Conservation (phyloP, 2,797 vertebrate genomes). For the Fringilla coelebs region DNA sequence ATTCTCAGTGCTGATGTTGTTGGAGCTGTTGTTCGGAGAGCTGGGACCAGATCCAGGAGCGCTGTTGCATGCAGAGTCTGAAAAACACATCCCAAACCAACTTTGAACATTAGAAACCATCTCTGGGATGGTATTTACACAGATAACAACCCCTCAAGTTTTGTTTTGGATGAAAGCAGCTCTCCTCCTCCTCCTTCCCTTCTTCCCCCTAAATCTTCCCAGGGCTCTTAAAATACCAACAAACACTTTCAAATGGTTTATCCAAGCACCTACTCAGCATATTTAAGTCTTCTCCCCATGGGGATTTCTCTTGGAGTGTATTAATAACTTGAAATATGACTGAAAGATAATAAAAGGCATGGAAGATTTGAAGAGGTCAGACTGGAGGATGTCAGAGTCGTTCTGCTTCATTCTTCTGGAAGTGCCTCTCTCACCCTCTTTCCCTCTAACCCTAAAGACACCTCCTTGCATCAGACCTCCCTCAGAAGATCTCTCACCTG, state of each 20-base stretch:
- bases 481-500: not conserved
- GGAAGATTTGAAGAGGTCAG: not conserved
- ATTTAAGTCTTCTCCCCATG: not conserved
- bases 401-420: not conserved
- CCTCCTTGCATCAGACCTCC: not conserved
- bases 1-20: conserved; percentile 92
- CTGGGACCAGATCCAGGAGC: conserved; percentile 96
- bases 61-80: conserved; percentile 94
- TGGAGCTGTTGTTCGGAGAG: conserved; percentile 97
- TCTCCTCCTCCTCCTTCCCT: not conserved
- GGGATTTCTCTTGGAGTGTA: not conserved
- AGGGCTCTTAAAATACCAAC: not conserved
- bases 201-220: not conserved
- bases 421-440: not conserved
- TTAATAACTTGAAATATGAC: not conserved
- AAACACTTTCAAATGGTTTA: not conserved
- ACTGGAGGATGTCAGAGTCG: not conserved
- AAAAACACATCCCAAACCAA: conserved; percentile 44
- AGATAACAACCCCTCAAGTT: not conserved
- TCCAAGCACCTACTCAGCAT: not conserved
- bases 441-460: not conserved
- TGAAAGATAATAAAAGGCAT: not conserved
- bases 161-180: not conserved
- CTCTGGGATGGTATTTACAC: not conserved
- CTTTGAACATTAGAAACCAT: not conserved